Evolutionary conservation across 2,888 invertebrate genomes (phyloP), one percentile per base, ranked within the genome.

Genomic region (Metopia argyrocephala): DNA sequence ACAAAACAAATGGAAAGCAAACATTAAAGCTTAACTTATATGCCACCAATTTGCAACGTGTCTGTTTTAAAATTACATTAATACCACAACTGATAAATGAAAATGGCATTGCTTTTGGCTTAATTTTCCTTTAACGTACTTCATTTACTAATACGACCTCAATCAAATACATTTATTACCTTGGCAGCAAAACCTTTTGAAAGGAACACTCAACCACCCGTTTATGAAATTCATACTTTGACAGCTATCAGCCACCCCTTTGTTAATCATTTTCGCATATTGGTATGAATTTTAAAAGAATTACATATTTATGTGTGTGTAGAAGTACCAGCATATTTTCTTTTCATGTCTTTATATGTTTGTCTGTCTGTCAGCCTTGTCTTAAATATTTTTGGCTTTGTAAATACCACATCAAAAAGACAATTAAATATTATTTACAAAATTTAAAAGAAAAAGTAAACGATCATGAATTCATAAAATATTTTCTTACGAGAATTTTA

Each of bases 21-120:
- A 80, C 56, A 78, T 71, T 25, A 62, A 73, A 73, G 56, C 64
- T 61, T 65, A 69, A 54, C 54, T 12, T 15, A 38, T 4, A 38
- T 15, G 15, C 3, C 12, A 15, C 0, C 15, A 38, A 38, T 15
- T 9, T 15, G 38, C 38, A 38, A 38, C 9, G 38, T 15, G 38
- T 38, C 12, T 38, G 3, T 38, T 38, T 38, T 15, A 38, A 38
- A 38, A 38, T 38, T 12, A 15, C 38, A 38, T 38, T 0, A 31
- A 12, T 12, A 31, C 31, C 31, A 31, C 50, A 46, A 57, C 15
- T 68, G 48, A 45, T 15, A 46, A 61, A 66, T 61, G 45, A 54
- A 54, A 38, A 27, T 52, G 20, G 28, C 31, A 20, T 7, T 46
- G 56, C 23, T 38, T 50, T 64, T 45, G 54, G 50, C 18, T 64